Base-by-base conservation (phyloP, 2,797 vertebrate species). In the Falco columbarius region DNA sequence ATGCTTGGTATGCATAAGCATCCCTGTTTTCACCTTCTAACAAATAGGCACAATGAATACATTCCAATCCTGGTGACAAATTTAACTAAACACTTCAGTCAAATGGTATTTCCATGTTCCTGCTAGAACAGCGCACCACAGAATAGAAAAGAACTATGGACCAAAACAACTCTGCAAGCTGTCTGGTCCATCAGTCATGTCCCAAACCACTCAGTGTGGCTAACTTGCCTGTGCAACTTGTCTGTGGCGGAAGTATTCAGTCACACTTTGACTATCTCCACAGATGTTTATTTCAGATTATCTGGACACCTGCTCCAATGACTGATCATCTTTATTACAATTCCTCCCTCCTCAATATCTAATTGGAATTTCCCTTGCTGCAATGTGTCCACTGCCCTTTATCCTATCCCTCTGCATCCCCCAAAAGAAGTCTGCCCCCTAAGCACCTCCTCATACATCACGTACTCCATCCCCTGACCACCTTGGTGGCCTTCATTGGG, bases 321-420 rank as follows among this genome's bases (percentile, higher is more conserved):
- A 61, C 30, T 24, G 12, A 51, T 47, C 26, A 29, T 16, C 17
- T 58, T 77, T 21, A n/a, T 7, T 8, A 29, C 0, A 1, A 3
- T 30, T 11, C 2, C 6, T 9, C 8, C 7, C 40, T 42, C 40
- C 14, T 42, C 7, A 47, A 4, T 29, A 58, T 13, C 10, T n/a
- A 58, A n/a, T 5, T 27, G 2, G 22, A 79, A 38, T 27, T 66
- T 34, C 20, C 18, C 26, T 61, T 36, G 10, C 26, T 30, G 27
- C 38, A 9, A 14, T 6, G 7, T 18, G 3, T 26, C 30, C n/a
- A 6, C 2, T 74, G 23, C 14, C 47, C 23, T 72, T 82, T 24
- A 66, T 21, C 10, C 42, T 14, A 23, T 2, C 12, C 17, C 22
- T 68, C 6, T 6, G 12, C 32, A 54, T 1, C 1, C 12, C 6